Evolutionary conservation across 2,797 vertebrate genomes (phyloP), one percentile per base, ranked within the genome.

Genomic region (Spea hammondii): DNA sequence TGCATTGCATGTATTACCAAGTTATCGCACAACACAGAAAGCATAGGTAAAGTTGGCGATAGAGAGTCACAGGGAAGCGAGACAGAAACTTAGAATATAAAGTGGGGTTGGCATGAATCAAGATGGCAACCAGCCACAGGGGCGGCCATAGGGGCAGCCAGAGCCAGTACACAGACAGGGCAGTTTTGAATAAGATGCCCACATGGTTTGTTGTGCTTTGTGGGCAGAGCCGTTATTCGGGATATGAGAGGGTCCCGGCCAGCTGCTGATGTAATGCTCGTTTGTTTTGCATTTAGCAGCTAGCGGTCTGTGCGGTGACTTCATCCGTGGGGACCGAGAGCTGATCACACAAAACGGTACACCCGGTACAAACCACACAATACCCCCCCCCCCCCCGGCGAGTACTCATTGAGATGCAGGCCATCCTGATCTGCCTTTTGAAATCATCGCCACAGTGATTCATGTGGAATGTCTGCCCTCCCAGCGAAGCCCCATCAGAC

Each of bases 241-340:
- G 14, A 69, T 69, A 7, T 53, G 32, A 48, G 32, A 6, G 47
- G 14, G 49, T 14, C 49, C 13, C 67, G 65, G 17, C 45, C 72
- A 66, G 53, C 65, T 49, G 46, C 65, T 76, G 74, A 67, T 76
- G 65, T 59, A 76, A 76, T 66, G 53, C 45, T 57, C 74, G 59
- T 76, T 76, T 76, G 74, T 76, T 76, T 68, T 67, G 65, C 53
- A 67, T 76, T 74, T 67, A 76, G 74, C 44, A 68, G 65, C 7
- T 47, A 54, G 62, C 32, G 46, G 59, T 65, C 57, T 74, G 62
- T 54, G 62, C 51, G 67, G 48, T 75, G 73, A 75, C 59, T 46
- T 76, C 73, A 75, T 55, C 73, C 64, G 49, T 55, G 49, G 49
- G 73, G 64, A 32, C 8, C 67, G 12, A 47, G 64, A 14, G 13